Base-by-base conservation (phyloP, 2,113 vertebrate species). In the Entelurus aequoreus region DNA sequence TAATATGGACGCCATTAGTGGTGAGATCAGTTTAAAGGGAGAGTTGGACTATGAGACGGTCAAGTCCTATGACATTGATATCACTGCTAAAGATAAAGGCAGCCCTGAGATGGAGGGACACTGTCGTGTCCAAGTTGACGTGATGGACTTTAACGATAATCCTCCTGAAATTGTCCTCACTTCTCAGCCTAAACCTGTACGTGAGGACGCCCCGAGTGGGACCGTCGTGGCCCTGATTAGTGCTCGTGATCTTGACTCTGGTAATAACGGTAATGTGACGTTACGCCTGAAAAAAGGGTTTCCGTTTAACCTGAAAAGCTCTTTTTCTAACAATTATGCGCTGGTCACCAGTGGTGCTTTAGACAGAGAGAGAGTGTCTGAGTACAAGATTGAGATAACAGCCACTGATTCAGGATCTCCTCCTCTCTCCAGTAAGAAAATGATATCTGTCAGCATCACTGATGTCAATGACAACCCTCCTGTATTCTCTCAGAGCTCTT, bases 111-210 rank as follows among this genome's bases (percentile, higher is more conserved):
- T 93, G 74, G 90, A 90, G 49, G 91, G 92, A 35, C 92, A 92
- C 60, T 88, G 89, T 5, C 81, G 89, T 1, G 87, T 85, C 13
- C 86, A 90, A 1, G 70, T 94, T 40, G 90, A 92, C 0, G 70
- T 94, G 6, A 42, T 85, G 70, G 93, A 95, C 37, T 82, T 90
- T 40, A 94, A 94, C 0, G 94, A 94, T 65, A 93, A 94, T 14
- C 63, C 36, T 12, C 92, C 93, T 8, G 87, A 72, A 71, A 91
- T 93, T 7, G 79, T 92, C 8, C 72, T 93, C 8, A 92, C 91
- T 4, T 89, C 86, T 59, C 64, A 83, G 49, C 84, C 84, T 0
- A 90, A 81, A 35, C 79, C 81, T 5, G 69, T 90, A 0, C 78
- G 78, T 0, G 89, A 90, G 35, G 82, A 90, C 13, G 72, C 85